phyloP scores from a whole-genome alignment of 2,113 vertebrate genomes.

The Pitta sordida region DNA sequence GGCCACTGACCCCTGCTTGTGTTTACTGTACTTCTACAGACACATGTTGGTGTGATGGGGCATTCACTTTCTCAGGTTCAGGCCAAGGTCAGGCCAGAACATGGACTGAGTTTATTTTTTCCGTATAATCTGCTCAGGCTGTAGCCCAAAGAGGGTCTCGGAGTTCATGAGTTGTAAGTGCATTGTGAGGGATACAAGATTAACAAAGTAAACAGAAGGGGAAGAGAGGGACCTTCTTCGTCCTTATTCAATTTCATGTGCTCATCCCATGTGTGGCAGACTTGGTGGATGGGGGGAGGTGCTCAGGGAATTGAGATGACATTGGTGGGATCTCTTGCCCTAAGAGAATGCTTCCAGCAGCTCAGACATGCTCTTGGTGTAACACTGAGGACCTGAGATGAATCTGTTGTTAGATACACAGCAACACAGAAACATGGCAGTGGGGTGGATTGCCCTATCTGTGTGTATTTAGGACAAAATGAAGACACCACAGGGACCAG shows the following conservation, averaged over 20 bases:
- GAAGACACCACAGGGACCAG: not conserved
- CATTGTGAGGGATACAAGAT: not conserved
- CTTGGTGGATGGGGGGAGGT: not conserved
- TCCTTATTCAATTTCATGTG: not conserved
- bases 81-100: constrained; percentile 54
- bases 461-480: not conserved
- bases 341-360: not conserved
- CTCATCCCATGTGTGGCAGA: not conserved
- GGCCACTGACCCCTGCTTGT: constrained; percentile 33
- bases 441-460: not conserved
- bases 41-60: constrained; percentile 55
- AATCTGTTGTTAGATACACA: not conserved
- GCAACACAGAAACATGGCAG: not conserved
- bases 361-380: not conserved
- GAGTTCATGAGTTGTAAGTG: not conserved
- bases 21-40: constrained; percentile 60
- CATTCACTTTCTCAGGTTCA: constrained; percentile 53
- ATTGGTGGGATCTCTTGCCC: not conserved
- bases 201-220: not conserved
- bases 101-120: not conserved
- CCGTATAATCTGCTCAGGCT: not conserved
- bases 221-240: not conserved
- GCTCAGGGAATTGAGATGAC: not conserved
- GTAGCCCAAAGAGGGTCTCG: not conserved
- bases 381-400: not conserved